Conservation (phyloP, 2,888 invertebrate species). For the Euclidia mi region DNA sequence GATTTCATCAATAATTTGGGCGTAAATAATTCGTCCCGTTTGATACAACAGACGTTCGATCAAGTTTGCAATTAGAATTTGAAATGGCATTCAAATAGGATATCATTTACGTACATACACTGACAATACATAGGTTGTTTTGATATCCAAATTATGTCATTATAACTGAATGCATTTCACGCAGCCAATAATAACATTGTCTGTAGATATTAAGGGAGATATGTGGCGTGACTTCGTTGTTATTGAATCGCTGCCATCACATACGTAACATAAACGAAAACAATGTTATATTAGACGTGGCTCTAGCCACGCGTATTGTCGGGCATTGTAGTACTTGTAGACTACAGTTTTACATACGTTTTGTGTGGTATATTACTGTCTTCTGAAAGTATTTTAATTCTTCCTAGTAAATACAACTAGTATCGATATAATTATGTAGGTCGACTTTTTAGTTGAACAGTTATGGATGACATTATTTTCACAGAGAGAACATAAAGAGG, state of each 20-base stretch:
- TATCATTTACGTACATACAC: slow-evolving; percentile 55
- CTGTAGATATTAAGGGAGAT: slow-evolving; percentile 57
- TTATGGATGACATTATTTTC: too few species aligned
- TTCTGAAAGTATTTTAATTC: too few species aligned
- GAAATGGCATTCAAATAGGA: slow-evolving; percentile 68
- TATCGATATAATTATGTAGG: too few species aligned
- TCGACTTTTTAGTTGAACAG: too few species aligned
- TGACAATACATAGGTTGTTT: slow-evolving; percentile 30
- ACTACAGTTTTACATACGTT: too few species aligned
- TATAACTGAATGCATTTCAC: slow-evolving; percentile 67
- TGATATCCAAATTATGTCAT: slow-evolving; percentile 76
- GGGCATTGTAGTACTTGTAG: slow-evolving; percentile 5
- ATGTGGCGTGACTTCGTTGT: slow-evolving; percentile 59
- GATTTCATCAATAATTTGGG: neutral
- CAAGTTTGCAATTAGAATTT: slow-evolving; percentile 60
- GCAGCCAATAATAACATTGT: slow-evolving; percentile 64
- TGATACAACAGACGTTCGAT: slow-evolving; percentile 42
- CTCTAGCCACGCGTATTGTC: slow-evolving; percentile 11
- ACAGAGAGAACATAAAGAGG: too few species aligned
- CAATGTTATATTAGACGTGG: slow-evolving; percentile 41
- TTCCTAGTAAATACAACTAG: too few species aligned
- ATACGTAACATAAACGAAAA: slow-evolving; percentile 55
- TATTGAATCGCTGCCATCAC: slow-evolving; percentile 62
- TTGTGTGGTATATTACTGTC: too few species aligned
- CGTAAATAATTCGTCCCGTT: slow-evolving; percentile 17